These are phyloP conservation scores for Vimba vimba DNA, from an alignment of 2,113 vertebrate species.

Conservation along the genomic window DNA sequence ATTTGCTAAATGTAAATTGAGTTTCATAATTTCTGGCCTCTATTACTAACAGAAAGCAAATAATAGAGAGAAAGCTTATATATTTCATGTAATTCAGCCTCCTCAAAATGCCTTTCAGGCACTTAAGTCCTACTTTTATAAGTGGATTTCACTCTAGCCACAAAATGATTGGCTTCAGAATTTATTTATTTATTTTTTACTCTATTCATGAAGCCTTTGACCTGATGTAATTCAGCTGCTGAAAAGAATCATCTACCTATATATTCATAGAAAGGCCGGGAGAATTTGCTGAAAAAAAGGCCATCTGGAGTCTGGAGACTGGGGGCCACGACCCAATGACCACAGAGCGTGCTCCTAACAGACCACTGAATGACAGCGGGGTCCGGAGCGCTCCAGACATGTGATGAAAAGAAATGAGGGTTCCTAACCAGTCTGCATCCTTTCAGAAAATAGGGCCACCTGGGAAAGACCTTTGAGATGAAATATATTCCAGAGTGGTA, in stretches of 20 bases:
- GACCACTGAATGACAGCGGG: constrained; percentile 31
- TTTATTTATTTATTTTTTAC: not conserved
- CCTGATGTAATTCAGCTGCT: constrained; percentile 66
- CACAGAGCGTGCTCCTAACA: constrained; percentile 20
- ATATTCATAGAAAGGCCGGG: constrained; percentile 56
- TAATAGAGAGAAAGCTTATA: not conserved
- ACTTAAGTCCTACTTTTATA: constrained; percentile 71
- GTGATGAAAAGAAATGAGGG: constrained; percentile 23
- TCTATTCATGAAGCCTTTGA: constrained; percentile 57
- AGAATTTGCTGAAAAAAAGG: constrained; percentile 53
- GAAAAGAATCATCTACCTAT: constrained; percentile 56
- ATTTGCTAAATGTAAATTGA: not conserved
- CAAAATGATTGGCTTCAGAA: constrained; percentile 63
- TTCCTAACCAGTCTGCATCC: constrained; percentile 35
- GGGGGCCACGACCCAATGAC: constrained; percentile 34
- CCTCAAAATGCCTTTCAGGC: constrained; percentile 63
- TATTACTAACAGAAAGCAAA: constrained; percentile 1
- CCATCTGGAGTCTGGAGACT: constrained; percentile 50
- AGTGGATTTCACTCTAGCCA: constrained; percentile 66
- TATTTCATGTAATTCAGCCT: constrained; percentile 60
- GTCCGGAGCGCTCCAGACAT: constrained; percentile 4
- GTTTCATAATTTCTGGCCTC: constrained; percentile 7
- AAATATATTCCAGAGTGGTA: constrained; percentile 42
- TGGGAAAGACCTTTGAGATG: constrained; percentile 34
- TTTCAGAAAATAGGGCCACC: constrained; percentile 29